phyloP scores from a whole-genome alignment of 2,888 invertebrate genomes.

The Hirtodrosophila alboralis region DNA sequence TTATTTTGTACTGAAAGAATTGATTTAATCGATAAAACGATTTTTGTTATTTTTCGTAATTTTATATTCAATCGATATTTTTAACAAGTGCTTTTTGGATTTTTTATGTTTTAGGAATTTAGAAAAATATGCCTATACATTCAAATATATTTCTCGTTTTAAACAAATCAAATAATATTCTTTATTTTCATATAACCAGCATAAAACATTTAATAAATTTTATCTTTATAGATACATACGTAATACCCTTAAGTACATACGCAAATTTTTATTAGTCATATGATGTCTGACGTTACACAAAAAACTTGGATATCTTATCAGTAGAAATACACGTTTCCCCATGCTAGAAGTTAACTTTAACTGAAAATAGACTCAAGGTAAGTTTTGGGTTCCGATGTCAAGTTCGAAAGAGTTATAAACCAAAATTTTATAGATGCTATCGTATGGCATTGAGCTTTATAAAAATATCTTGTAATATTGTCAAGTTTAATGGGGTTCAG shows the following conservation, averaged over 20 bases:
- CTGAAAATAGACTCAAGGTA: conserved; percentile 12
- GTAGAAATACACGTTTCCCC: not conserved
- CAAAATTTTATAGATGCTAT: conserved; percentile 25
- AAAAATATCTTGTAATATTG: conserved; percentile 27
- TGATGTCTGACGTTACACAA: conserved; percentile 21
- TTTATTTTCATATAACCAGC: not conserved
- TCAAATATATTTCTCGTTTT: not conserved
- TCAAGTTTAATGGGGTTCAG: conserved; percentile 46
- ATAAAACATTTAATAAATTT: conserved; percentile 1
- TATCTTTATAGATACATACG: conserved; percentile 3
- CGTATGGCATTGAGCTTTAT: conserved; percentile 27
- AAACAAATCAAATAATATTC: not conserved
- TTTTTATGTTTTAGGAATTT: too few relatives aligned
- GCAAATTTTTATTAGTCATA: conserved; percentile 31
- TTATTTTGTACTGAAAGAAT: too few relatives aligned
- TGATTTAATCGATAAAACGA: too few relatives aligned
- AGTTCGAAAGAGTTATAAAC: conserved; percentile 24
- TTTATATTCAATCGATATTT: too few relatives aligned
- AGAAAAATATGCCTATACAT: too few relatives aligned
- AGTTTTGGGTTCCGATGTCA: conserved; percentile 23
- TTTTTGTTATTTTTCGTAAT: too few relatives aligned
- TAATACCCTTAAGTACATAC: conserved; percentile 1
- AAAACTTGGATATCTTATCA: conserved; percentile 35
- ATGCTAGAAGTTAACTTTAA: not conserved
- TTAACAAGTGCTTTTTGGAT: too few relatives aligned